phyloP scores from a whole-genome alignment of 2,797 vertebrate genomes.

The Streptopelia turtur region DNA sequence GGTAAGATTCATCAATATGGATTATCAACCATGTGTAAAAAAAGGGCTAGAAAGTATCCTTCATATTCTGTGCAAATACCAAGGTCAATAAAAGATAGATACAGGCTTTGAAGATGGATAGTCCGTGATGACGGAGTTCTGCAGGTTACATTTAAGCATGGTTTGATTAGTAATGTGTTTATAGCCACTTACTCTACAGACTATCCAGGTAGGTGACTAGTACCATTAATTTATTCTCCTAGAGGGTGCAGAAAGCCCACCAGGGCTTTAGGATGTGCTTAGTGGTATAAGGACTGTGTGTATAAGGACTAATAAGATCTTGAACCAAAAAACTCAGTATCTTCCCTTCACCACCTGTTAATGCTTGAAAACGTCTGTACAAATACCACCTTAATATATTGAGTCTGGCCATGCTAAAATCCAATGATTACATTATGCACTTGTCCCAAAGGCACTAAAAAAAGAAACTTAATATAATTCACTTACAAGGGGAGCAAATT shows the following conservation, averaged over 20 bases:
- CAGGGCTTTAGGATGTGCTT: not conserved
- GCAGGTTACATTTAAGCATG: not conserved
- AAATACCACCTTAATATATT: not conserved
- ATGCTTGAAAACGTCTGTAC: not conserved
- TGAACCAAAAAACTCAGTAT: not conserved
- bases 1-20: not conserved
- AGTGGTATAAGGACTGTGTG: not conserved
- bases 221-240: not conserved
- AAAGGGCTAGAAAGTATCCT: not conserved
- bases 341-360: not conserved
- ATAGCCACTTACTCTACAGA: not conserved
- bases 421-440: not conserved
- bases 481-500: not conserved
- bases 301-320: not conserved
- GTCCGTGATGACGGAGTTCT: not conserved
- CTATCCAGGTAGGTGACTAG: not conserved
- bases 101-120: not conserved
- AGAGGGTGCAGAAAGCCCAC: not conserved
- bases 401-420: not conserved
- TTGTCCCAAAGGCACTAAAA: not conserved
- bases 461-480: conserved; percentile 11
- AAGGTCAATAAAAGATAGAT: not conserved
- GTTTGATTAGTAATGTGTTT: not conserved
- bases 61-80: not conserved
- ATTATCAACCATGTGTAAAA: not conserved